Evolutionary conservation across 2,888 invertebrate genomes (phyloP), one percentile per base, ranked within the genome.

Genomic region (Hydropsyche betteni): DNA sequence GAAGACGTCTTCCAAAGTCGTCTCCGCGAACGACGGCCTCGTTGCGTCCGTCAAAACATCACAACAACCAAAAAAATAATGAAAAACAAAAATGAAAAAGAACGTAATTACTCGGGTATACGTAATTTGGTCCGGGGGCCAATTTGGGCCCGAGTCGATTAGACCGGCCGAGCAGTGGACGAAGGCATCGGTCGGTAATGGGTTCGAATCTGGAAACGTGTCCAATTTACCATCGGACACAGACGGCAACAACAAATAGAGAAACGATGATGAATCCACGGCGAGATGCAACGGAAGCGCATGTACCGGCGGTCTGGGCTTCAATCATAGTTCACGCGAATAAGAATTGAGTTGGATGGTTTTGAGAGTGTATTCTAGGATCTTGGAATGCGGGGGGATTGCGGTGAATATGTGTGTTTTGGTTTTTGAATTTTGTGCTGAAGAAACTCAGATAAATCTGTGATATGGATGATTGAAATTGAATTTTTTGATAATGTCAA

Each of bases 151-250:
- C 64, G 64, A 34, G 64, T 24, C 64, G 64, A 64, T 64, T 64
- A 64, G 64, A 8, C 36, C 12, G 52, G 14, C 68, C 51, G 44
- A 12, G 69, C 38, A 68, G 36, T 38, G 69, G 24, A 33, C 53
- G 69, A 52, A 69, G 74, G 68, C 69, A 55, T 55, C 74, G 74
- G 69, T 8, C 69, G 69, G 74, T 74, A 69, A 74, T 74, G 50
- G 33, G 61, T 73, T 55, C 73, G 61, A 44, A 44, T 44, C 52
- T 58, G 44, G 68, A 74, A 68, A 74, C 74, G 74, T 74, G 74
- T 74, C 74, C 68, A 74, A 74, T 74, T 68, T 58, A 58, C 58
- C 58, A 58, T 24, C 58, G 58, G 58, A 58, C 58, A 58, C 14
- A 14, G 24, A 58, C 58, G 24, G 24, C 58, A 58, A 58, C 58